These are phyloP conservation scores for Tenualosa thibaudeaui DNA, from an alignment of 2,797 vertebrate genomes.

Conservation along the genomic window DNA sequence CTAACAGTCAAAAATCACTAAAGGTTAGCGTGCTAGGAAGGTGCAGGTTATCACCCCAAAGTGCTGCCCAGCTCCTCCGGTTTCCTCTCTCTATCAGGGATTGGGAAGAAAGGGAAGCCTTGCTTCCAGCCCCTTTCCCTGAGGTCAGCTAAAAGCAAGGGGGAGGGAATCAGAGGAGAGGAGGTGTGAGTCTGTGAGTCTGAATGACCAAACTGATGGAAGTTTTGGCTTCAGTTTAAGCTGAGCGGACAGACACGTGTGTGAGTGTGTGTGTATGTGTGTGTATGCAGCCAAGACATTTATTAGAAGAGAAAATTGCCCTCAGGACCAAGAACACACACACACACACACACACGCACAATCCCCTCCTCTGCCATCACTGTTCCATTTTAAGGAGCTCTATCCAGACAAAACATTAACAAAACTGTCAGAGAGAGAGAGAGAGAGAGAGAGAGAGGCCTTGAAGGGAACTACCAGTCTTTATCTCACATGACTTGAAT, in stretches of 20 bases:
- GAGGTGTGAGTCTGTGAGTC: no score
- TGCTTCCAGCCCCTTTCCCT: neutral
- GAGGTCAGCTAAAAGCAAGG: neutral
- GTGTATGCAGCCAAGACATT: no score
- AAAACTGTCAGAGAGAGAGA: no score
- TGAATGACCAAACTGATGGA: neutral
- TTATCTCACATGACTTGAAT: constrained; percentile 29
- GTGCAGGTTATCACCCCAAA: neutral
- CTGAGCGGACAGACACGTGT: neutral
- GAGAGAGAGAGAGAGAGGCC: no score
- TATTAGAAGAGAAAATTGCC: no score
- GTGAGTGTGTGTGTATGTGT: no score
- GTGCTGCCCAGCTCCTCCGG: neutral
- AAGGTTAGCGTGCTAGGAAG: neutral
- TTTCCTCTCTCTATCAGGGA: neutral
- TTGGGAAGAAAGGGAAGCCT: neutral
- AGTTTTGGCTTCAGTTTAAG: neutral
- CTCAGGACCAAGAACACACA: neutral
- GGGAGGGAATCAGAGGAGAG: neutral
- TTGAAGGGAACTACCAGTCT: no score
- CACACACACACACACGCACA: no score
- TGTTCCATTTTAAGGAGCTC: constrained; percentile 43
- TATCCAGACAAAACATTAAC: constrained; percentile 29
- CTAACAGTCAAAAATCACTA: neutral
- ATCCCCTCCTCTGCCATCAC: no score